phyloP scores from a whole-genome alignment of 2,888 invertebrate genomes.

The Muscina levida region DNA sequence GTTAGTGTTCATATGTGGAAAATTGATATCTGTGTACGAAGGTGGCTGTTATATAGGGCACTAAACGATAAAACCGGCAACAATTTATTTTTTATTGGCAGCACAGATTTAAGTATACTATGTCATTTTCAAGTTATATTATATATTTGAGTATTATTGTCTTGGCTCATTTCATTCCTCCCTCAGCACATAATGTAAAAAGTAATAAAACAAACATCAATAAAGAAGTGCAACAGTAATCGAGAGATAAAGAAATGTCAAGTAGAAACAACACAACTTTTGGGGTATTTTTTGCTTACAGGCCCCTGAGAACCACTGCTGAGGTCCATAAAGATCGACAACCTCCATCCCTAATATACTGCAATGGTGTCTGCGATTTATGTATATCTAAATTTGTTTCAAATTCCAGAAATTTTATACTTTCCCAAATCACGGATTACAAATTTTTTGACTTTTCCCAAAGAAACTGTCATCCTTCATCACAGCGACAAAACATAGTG shows the following conservation, averaged over 20 bases:
- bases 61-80: constrained; percentile 57
- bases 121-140: constrained; percentile 61
- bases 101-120: constrained; percentile 61
- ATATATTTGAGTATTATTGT: constrained; percentile 17
- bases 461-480: constrained; percentile 39
- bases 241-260: not conserved
- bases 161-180: not conserved
- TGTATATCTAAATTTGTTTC: constrained; percentile 20
- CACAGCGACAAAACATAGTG: constrained; percentile 10
- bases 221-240: constrained; percentile 1
- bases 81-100: constrained; percentile 64
- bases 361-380: not conserved
- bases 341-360: not conserved
- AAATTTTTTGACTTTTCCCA: constrained; percentile 27
- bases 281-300: not conserved
- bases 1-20: too few species aligned
- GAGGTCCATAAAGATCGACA: too few species aligned
- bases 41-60: constrained; percentile 36
- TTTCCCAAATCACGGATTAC: constrained; percentile 12
- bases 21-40: constrained; percentile 47
- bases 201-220: not conserved
- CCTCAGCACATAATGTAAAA: not conserved
- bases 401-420: constrained; percentile 13
- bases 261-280: constrained; percentile 4
- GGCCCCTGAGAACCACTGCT: too few species aligned